Evolutionary conservation across 2,888 invertebrate genomes (phyloP), one percentile per base, ranked within the genome.

Genomic region (Mongoloraphidia duomilia): DNA sequence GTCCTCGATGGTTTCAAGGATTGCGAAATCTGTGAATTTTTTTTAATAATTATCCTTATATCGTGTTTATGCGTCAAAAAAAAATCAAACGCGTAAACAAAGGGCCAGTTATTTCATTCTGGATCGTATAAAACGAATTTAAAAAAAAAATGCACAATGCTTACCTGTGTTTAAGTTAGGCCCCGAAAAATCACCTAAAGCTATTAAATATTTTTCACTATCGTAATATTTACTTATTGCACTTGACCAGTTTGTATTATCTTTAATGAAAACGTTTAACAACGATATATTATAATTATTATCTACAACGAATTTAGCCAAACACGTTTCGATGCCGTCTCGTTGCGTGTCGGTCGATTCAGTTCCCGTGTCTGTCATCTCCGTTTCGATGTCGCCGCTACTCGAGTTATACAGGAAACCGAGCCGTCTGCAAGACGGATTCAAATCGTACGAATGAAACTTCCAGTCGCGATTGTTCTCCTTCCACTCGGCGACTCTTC

Each of bases 381-480:
- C 44, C 9, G 50, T 42, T 35, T 51, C 50, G 9, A 49, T 49
- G 36, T 59, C 56, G 44, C 64, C 64, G 48, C 64, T 64, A 46
- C 63, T 63, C 1, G 65, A 57, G 54, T 71, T 70, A 57, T 70
- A 72, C 38, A 72, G 60, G 53, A 69, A 69, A 11, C 69, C 71
- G 36, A 71, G 58, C 39, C 65, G 63, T 33, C 64, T 58, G 38
- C 34, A 42, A 53, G 63, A 56, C 53, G 60, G 52, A 54, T 50
- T 50, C 50, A 60, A 51, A 56, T 65, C 62, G 34, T 64, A 52
- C 57, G 72, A 61, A 56, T 72, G 73, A 63, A 72, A 78, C 57
- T 75, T 74, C 87, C 87, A 87, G 44, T 72, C 70, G 43, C 79
- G 76, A 50, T 75, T 74, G 61, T 78, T 79, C 52, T 72, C 72